Evolutionary conservation across 2,888 invertebrate species (phyloP), one percentile per base, ranked within the genome.

Genomic region (Latrodectus hesperus): DNA sequence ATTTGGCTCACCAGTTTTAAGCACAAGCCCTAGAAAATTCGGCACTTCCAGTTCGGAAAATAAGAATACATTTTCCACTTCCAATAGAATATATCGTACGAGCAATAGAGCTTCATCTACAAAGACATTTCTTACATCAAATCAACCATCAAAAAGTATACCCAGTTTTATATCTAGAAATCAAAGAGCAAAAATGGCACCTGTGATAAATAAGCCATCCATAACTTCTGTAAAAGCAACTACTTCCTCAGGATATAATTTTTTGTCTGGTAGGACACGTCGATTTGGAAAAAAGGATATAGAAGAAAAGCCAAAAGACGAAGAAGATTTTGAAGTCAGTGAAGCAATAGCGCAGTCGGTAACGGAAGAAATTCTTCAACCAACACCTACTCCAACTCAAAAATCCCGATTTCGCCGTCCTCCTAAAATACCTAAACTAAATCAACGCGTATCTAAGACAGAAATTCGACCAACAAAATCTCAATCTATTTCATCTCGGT

Each of bases 301-400:
- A 11, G 83, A 79, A 38, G 74, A 79, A 26, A 55, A 60, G 49
- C 17, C 38, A 16, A 82, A 88, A 76, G n/a, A 38, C 11, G 88
- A 88, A 17, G 88, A 88, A 38, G 84, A 85, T 14, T 82, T 85
- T 78, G 88, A 88, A 64, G 88, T 82, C 10, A 88, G 88, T 78
- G 88, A 88, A 74, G 85, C 88, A 51, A 55, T 88, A 12, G 68
- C 74, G 6, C 70, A 75, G 38, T 77, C 81, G 26, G 71, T 88
- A 26, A 88, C 88, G 5, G 71, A 84, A 49, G 68, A 88, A 22
- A 80, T 72, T 10, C 22, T 75, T 60, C 22, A 75, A 49, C n/a
- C 55, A n/a, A 26, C 38, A 6, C 26, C 72, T 17, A 83, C 72
- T 14, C 10, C 68, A 11, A 73, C 81, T 8, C 22, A 73, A 38